Evolutionary conservation across 1,140 invertebrate species (phyloP), one percentile per base, ranked within the genome.

Genomic region (Zeugodacus cucurbitae): DNA sequence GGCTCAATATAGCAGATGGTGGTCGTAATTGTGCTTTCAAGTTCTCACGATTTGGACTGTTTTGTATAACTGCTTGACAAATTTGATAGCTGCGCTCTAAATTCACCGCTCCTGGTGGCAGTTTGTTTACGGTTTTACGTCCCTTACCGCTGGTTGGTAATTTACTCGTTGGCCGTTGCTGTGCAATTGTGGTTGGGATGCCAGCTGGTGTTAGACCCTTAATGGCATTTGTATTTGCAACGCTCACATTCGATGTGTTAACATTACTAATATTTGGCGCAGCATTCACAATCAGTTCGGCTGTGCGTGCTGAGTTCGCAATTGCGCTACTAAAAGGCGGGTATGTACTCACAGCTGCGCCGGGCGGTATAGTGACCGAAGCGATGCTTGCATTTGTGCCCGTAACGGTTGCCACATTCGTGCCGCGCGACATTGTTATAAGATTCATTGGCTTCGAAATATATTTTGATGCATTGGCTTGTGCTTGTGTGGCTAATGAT

Each of bases 71-170:
- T 59, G 97, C 97, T 94, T 98, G 97, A 94, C 98, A 99, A 90
- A 99, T 99, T 94, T 99, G 98, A 93, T 98, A 98, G 90, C 98
- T 99, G 48, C 98, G 95, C 93, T 98, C 98, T 20, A 99, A 94
- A 94, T 99, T 99, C 10, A 98, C 97, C 34, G 96, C 96, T 6
- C 97, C 97, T 0, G 97, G 97, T 7, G 97, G 97, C 88, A 97
- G 95, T 93, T 97, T 97, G 67, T 95, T 96, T 37, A 94, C 92
- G 14, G 94, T 93, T 58, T 95, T 94, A 54, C 94, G 93, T 1
- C 94, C 90, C 88, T 93, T 93, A 62, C 90, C 91, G 37, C 90
- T 90, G 85, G 91, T 92, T 82, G 92, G 89, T 87, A 91, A 90
- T 89, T 93, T 91, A 57, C 89, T 82, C 14, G 90, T 82, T 92